These are phyloP conservation scores for Notiomystis cincta DNA, from an alignment of 2,113 vertebrate species.

Conservation along the genomic window DNA sequence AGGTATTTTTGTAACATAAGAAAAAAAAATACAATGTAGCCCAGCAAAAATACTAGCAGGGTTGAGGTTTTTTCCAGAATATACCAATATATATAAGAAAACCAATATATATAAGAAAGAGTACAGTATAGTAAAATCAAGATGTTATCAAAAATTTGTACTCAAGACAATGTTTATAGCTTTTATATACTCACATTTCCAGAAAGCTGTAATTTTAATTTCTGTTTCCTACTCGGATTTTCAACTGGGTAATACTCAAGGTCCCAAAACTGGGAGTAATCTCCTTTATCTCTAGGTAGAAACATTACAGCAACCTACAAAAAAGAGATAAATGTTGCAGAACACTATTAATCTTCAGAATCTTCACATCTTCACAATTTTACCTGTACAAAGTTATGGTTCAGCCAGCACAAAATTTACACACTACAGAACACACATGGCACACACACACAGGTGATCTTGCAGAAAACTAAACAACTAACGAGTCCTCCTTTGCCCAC, in stretches of 20 bases:
- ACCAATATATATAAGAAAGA: background rate
- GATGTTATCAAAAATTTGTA: background rate
- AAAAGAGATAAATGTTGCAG: background rate
- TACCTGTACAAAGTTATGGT: background rate
- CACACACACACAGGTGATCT: background rate
- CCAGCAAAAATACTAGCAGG: background rate
- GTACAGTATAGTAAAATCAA: background rate
- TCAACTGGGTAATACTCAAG: slow-evolving; percentile 85
- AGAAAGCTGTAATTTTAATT: slow-evolving; percentile 86
- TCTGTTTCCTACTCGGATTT: slow-evolving; percentile 81
- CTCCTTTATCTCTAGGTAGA: slow-evolving; percentile 84
- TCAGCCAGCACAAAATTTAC: background rate
- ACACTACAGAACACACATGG: background rate
- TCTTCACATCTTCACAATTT: background rate
- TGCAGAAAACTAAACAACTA: background rate
- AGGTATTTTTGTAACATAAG: background rate
- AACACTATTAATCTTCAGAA: background rate
- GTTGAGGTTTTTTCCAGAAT: background rate
- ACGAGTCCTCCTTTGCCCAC: background rate
- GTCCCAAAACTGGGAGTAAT: slow-evolving; percentile 95
- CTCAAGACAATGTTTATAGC: background rate
- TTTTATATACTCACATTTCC: slow-evolving; percentile 79
- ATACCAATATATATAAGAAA: background rate
- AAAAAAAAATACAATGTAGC: background rate
- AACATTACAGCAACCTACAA: slow-evolving; percentile 83